Base-by-base conservation (phyloP, 30 jellyfish, hydroid and myxozoan species). In the Hydractinia echinata region DNA sequence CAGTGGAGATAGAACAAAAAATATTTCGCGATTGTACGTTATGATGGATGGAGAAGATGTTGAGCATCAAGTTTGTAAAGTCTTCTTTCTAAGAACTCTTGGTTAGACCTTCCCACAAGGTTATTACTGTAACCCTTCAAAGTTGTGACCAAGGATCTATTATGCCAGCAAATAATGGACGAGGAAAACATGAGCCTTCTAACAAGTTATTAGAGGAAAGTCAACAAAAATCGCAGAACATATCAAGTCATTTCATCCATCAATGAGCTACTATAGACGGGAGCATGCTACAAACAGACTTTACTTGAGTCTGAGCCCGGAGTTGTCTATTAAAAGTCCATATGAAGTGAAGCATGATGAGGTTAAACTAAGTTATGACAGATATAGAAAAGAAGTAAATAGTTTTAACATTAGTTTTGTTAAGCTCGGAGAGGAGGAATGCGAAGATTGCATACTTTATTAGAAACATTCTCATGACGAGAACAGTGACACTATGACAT, bases 351-450 rank as follows among this genome's bases (percentile, higher is more conserved):
- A n/a, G n/a, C n/a, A n/a, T n/a, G n/a, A n/a, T n/a, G n/a, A n/a
- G n/a, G n/a, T n/a, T n/a, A n/a, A n/a, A n/a, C n/a, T n/a, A n/a
- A n/a, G n/a, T n/a, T 56, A 56, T n/a, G n/a, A n/a, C 68, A 9
- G 10, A 9, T 56, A 56, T 56, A 10, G n/a, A 56, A 56, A 56
- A 56, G 13, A 56, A n/a, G n/a, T 56, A 10, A 56, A 56, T 9
- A 56, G 68, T 56, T n/a, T 56, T 56, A 56, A 56, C 68, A 56
- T 56, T 56, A 56, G 68, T 56, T 56, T 56, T 56, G 68, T 56
- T 56, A 56, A 56, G n/a, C 68, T n/a, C n/a, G n/a, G n/a, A n/a
- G n/a, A n/a, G n/a, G n/a, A n/a, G n/a, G n/a, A n/a, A n/a, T n/a
- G n/a, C n/a, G 68, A 56, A 56, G n/a, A 10, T 9, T 56, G 68